Evolutionary conservation across 2,113 vertebrate genomes (phyloP).

Genomic region (Camelus bactrianus): DNA sequence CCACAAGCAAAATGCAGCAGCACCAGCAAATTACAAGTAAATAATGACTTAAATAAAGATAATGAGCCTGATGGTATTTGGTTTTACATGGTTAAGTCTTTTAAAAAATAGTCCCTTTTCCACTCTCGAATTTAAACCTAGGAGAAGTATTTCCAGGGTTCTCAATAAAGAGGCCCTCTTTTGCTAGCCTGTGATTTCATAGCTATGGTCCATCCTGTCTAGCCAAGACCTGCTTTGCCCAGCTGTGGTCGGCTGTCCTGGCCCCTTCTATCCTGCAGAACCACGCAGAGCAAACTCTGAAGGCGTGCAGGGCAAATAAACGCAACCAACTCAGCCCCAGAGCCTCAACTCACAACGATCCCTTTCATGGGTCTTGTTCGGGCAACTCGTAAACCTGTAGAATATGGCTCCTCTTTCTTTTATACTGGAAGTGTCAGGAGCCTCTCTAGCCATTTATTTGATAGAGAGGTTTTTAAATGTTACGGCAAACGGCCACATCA

Average conservation of each 20-base stretch:
- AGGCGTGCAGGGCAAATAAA: not conserved
- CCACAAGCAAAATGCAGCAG: not conserved
- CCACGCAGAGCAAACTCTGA: not conserved
- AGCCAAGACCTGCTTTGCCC: not conserved
- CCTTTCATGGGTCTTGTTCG: conserved; percentile 35
- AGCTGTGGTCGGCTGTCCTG: not conserved
- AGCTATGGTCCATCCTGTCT: not conserved
- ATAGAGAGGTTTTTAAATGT: conserved; percentile 78
- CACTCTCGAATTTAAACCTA: not conserved
- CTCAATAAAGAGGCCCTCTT: not conserved
- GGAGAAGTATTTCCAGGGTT: not conserved
- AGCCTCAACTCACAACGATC: not conserved
- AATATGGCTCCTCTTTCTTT: conserved; percentile 58
- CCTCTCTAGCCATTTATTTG: conserved; percentile 74
- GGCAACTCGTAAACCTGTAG: conserved; percentile 44
- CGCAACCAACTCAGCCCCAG: not conserved
- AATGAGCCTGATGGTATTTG: not conserved
- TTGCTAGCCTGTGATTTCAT: not conserved
- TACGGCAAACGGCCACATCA: conserved; percentile 69
- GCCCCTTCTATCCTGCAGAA: not conserved
- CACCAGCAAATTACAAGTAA: conserved; percentile 2
- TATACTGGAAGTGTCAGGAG: conserved; percentile 69
- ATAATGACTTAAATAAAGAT: not conserved
- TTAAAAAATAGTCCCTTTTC: not conserved
- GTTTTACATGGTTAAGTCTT: not conserved